Conservation (phyloP, 2,113 vertebrate species). For the Caracal caracal region DNA sequence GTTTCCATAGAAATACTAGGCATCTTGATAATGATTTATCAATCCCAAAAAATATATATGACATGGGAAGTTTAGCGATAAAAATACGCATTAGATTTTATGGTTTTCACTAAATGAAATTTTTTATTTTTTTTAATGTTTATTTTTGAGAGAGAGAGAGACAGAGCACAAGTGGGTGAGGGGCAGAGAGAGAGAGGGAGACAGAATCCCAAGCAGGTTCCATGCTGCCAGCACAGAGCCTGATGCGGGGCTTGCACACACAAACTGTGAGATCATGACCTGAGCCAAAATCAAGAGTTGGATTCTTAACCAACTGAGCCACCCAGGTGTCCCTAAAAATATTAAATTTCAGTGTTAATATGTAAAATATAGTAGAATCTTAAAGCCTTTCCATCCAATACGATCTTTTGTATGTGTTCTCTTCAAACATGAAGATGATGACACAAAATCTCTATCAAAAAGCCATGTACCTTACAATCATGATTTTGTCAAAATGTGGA, state of each 20-base stretch:
- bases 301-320: no score
- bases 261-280: no score
- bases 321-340: background rate
- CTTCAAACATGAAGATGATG: background rate
- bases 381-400: background rate
- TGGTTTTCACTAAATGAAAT: constrained; percentile 7
- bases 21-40: background rate
- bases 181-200: no score
- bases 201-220: no score
- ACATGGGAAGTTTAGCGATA: background rate
- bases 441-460: background rate
- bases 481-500: background rate
- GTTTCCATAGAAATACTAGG: background rate
- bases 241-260: no score
- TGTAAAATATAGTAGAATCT: background rate
- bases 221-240: no score
- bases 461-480: background rate
- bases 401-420: background rate
- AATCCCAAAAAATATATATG: background rate
- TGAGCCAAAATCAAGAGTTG: no score
- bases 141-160: no score
- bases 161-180: no score
- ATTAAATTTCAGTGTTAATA: background rate
- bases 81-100: background rate
- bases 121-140: background rate